A percentile compares a stretch with the other conserved stretches of the same genome.
These are phyloP conservation scores for Malacoraja senta DNA, from an alignment of 2,797 vertebrate species.

Conservation along the genomic window DNA sequence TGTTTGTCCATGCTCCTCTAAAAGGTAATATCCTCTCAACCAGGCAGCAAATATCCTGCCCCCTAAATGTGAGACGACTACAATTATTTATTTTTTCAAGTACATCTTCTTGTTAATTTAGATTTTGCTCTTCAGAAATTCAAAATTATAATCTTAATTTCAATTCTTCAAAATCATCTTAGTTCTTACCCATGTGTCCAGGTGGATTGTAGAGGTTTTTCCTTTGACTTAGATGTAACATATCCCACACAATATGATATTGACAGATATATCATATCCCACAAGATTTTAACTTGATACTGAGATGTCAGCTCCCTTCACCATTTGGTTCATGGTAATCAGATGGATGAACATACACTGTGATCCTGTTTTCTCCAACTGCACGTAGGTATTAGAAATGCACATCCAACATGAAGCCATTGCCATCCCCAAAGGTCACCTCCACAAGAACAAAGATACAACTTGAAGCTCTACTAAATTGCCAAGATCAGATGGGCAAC, in stretches of 20 bases:
- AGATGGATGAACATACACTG: neutral
- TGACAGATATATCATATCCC: neutral
- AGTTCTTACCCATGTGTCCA: neutral
- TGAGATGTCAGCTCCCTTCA: neutral
- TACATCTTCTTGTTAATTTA: neutral
- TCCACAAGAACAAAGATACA: neutral
- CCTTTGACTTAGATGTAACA: too few relatives aligned
- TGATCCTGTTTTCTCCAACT: neutral
- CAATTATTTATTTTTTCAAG: neutral
- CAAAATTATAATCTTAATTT: neutral
- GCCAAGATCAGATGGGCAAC: neutral
- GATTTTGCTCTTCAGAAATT: neutral
- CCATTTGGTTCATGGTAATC: neutral
- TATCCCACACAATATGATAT: neutral
- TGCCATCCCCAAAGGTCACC: neutral
- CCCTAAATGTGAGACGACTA: neutral
- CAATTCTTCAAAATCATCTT: neutral
- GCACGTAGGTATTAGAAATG: neutral
- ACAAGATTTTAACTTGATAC: neutral
- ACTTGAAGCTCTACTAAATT: neutral
- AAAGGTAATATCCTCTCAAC: too few relatives aligned
- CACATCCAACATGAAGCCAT: neutral
- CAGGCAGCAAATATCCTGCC: neutral
- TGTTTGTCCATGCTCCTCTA: too few relatives aligned
- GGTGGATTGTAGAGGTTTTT: neutral